Evolutionary conservation across 2,113 vertebrate genomes (phyloP).

Genomic region (Cololabis saira): DNA sequence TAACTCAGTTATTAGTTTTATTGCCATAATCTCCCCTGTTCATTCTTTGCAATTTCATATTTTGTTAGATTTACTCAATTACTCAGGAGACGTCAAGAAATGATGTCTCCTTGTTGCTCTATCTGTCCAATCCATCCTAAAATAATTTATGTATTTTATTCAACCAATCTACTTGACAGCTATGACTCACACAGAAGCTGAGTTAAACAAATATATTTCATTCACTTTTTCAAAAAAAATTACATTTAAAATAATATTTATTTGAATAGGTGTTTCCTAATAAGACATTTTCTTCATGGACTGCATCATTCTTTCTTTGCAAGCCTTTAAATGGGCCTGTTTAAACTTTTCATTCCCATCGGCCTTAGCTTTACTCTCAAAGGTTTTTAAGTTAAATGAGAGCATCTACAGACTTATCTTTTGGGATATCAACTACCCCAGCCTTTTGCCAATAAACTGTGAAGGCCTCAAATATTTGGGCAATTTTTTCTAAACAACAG

Average conservation of each 20-base stretch:
- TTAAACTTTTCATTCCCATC: not conserved
- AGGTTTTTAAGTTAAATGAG: constrained; percentile 4
- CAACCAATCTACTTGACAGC: constrained; percentile 27
- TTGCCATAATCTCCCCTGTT: constrained; percentile 6
- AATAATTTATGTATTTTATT: too few relatives aligned
- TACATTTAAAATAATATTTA: too few relatives aligned
- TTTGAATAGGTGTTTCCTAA: not conserved
- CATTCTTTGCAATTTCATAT: constrained; percentile 32
- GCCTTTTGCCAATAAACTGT: not conserved
- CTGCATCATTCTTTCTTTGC: not conserved
- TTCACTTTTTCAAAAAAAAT: too few relatives aligned
- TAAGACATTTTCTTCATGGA: not conserved
- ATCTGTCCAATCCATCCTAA: too few relatives aligned
- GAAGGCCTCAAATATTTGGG: constrained; percentile 10
- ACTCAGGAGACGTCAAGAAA: too few relatives aligned
- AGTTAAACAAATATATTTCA: not conserved
- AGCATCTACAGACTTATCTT: too few relatives aligned
- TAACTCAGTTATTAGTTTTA: not conserved
- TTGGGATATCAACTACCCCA: too few relatives aligned
- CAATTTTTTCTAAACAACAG: not conserved
- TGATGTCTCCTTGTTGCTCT: too few relatives aligned
- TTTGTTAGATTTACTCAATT: too few relatives aligned
- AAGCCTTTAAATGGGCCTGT: constrained; percentile 15
- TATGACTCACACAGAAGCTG: constrained; percentile 3
- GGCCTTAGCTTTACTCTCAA: constrained; percentile 15